A percentile compares a stretch with the other conserved stretches of the same genome.
Conservation (phyloP, 2,888 invertebrate species). For the Nesidiocoris tenuis region DNA sequence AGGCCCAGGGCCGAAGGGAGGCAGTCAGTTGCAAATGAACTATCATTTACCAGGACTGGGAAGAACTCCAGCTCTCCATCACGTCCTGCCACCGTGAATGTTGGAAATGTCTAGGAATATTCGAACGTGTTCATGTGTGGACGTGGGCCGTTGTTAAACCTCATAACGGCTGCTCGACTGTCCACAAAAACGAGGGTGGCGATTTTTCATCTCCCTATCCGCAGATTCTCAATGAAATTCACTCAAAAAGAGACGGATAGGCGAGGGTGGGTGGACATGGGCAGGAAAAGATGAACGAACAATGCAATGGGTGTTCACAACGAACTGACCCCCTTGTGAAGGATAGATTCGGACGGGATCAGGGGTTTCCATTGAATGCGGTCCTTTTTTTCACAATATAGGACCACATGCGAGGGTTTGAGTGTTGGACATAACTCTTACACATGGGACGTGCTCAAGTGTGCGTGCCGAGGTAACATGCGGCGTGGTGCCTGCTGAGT, state of each 20-base stretch:
- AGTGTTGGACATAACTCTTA: neutral
- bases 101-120: neutral
- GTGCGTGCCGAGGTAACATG: constrained; percentile 13
- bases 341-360: neutral
- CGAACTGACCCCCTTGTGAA: neutral
- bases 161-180: constrained; percentile 28
- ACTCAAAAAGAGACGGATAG: constrained; percentile 26
- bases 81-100: neutral
- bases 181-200: constrained; percentile 1
- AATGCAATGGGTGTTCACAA: neutral
- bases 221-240: constrained; percentile 23
- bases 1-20: neutral
- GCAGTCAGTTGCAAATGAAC: neutral
- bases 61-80: neutral
- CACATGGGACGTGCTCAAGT: too few species aligned
- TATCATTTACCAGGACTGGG: too few species aligned
- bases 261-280: constrained; percentile 13
- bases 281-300: neutral
- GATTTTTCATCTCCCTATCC: neutral
- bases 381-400: constrained; percentile 30
- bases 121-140: too few species aligned
- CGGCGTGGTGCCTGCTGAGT: constrained; percentile 1
- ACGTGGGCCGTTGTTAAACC: constrained; percentile 38
- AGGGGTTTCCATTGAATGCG: constrained; percentile 27
- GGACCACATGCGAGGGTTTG: neutral